Evolutionary conservation across 1,140 invertebrate species (phyloP), one percentile per base, ranked within the genome.

Genomic region (Chrysomallon squamiferum): DNA sequence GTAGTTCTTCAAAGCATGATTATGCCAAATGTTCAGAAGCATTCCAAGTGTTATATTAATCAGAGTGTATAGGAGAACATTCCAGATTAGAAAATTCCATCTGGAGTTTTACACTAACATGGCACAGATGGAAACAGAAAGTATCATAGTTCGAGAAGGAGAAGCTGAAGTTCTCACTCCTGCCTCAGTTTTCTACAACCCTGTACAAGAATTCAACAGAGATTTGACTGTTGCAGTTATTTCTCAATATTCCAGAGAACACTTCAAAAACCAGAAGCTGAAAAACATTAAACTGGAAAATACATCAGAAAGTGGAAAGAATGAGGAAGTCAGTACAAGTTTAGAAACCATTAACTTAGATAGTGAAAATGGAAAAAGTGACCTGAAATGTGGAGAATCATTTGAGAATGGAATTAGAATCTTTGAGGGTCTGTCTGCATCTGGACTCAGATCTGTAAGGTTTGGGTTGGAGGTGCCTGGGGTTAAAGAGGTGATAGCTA

Each of bases 151-250:
- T 1, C 86, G 73, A 63, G 94, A 96, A 87, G 94, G 94, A 0
- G 86, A 90, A 78, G 93, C 93, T 2, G 88, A 89, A 76, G 90
- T 95, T 66, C 75, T 88, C 15, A 84, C 91, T 18, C 89, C 88
- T 11, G 79, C 86, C 20, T 76, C 76, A 62, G 95, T 98, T 0
- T 99, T 99, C 86, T 98, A 98, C 79, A 99, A 98, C 87, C 95
- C 95, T 2, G 96, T 97, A 20, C 96, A 99, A 86, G 94, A 98
- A 86, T 98, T 98, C 77, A 98, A 98, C 81, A 88, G 96, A 76
- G 96, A 99, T 87, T 84, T 99, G n/a, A 96, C 92, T 88, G 92
- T 88, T 64, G 78, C 76, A 56, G 73, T 82, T 32, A 78, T 86
- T n/a, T 81, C 78, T 25, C 74, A 82, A 59, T 81, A 83, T 75